Evolutionary conservation across 2,888 invertebrate species (phyloP).

Genomic region (Drosophila subquinaria): DNA sequence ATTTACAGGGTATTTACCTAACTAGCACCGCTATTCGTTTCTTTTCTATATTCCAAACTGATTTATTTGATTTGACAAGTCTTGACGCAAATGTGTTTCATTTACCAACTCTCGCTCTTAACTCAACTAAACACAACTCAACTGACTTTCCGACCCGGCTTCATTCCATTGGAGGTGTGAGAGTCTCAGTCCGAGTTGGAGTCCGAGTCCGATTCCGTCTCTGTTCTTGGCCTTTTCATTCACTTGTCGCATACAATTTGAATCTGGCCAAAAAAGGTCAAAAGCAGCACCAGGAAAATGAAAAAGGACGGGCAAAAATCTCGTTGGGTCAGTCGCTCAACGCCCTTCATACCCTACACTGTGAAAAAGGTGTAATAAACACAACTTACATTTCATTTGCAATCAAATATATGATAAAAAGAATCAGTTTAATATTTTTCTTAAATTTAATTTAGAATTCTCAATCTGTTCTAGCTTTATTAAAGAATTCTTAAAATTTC

Average conservation of each 20-base stretch:
- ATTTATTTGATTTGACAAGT: slow-evolving; percentile 75
- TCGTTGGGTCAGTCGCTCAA: slow-evolving; percentile 32
- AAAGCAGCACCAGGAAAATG: slow-evolving; percentile 12
- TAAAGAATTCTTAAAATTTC: background rate
- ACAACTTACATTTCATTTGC: too few relatives aligned
- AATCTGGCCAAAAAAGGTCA: slow-evolving; percentile 26
- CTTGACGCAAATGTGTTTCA: slow-evolving; percentile 73
- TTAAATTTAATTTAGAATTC: too few relatives aligned
- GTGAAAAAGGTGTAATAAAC: too few relatives aligned
- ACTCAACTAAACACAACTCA: slow-evolving; percentile 13
- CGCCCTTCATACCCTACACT: background rate
- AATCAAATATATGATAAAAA: too few relatives aligned
- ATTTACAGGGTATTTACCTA: slow-evolving; percentile 9
- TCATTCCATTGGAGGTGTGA: background rate
- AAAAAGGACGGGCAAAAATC: background rate
- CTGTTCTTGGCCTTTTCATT: slow-evolving; percentile 29
- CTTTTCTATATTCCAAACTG: slow-evolving; percentile 38
- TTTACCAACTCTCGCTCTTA: slow-evolving; percentile 47
- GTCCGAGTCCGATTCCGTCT: background rate
- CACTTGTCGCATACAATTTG: slow-evolving; percentile 43
- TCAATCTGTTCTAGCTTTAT: too few relatives aligned
- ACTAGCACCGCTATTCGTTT: background rate
- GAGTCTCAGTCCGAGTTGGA: background rate
- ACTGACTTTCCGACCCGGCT: slow-evolving; percentile 2
- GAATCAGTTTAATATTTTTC: too few relatives aligned